Evolutionary conservation across 2,888 invertebrate species (phyloP).

Genomic region (Aleiodes alternator): DNA sequence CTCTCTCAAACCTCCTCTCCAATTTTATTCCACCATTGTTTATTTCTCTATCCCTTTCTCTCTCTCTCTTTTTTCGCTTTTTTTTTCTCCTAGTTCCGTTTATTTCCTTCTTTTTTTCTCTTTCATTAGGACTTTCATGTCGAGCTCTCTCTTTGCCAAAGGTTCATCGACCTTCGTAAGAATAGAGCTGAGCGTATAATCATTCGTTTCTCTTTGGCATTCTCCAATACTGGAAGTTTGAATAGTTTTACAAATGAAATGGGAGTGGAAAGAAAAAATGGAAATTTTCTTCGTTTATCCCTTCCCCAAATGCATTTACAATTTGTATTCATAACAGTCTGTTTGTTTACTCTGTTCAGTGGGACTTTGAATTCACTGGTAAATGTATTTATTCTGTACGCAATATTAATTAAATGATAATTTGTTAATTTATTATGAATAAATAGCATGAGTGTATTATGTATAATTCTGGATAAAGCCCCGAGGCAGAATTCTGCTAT

Average conservation of each 20-base stretch:
- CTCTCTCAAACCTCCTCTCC: constrained; percentile 48
- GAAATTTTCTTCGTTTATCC: constrained; percentile 1
- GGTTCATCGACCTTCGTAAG: constrained; percentile 31
- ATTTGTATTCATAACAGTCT: background rate
- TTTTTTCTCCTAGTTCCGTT: no score
- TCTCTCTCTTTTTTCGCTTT: no score
- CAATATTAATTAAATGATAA: no score
- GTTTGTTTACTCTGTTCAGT: background rate
- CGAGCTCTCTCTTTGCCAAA: background rate
- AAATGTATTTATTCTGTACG: no score
- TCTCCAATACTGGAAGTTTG: constrained; percentile 2
- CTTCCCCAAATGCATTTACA: background rate
- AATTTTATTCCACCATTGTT: constrained; percentile 47
- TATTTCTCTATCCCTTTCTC: constrained; percentile 24
- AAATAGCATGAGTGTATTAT: no score
- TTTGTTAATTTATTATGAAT: no score
- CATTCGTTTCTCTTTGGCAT: constrained; percentile 32
- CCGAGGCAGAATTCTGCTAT: no score
- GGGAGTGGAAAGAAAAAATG: constrained; percentile 6
- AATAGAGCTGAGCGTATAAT: constrained; percentile 27
- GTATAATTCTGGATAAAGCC: no score
- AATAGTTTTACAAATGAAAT: constrained; percentile 24
- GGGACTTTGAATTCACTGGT: background rate
- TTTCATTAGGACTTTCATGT: constrained; percentile 41
- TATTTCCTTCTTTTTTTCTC: constrained; percentile 40